Evolutionary conservation across 2,888 invertebrate species (phyloP).

Genomic region (Pyrochroa serraticornis): DNA sequence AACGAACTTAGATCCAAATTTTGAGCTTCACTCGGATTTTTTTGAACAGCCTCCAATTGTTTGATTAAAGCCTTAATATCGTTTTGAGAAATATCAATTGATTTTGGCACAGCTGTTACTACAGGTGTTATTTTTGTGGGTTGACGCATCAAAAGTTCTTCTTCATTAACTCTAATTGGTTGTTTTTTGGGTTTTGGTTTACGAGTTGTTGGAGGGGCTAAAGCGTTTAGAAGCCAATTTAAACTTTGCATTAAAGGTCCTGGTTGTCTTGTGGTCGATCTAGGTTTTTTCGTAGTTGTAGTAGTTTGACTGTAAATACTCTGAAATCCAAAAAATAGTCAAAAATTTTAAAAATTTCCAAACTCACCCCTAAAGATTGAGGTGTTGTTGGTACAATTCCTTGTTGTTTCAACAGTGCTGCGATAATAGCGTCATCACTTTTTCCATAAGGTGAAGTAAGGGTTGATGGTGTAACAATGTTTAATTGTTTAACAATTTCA

Average conservation of each 20-base stretch:
- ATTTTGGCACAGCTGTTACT: constrained; percentile 44
- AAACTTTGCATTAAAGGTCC: constrained; percentile 54
- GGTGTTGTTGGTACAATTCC: constrained; percentile 77
- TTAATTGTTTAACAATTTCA: constrained; percentile 52
- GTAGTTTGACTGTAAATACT: constrained; percentile 35
- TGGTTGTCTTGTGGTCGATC: constrained; percentile 49
- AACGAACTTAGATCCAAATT: constrained; percentile 48
- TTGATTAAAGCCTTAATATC: constrained; percentile 49
- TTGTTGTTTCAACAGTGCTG: constrained; percentile 72
- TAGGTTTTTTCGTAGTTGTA: constrained; percentile 39
- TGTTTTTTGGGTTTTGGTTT: constrained; percentile 37
- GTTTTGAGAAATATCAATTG: constrained; percentile 40
- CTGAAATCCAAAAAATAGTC: not conserved
- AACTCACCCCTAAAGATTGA: constrained; percentile 47
- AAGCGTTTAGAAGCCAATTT: constrained; percentile 54
- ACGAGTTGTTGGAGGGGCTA: constrained; percentile 45
- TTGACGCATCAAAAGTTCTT: constrained; percentile 48
- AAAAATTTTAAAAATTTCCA: not conserved
- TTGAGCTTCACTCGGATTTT: constrained; percentile 49
- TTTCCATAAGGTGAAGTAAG: constrained; percentile 58
- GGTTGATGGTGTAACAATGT: constrained; percentile 41
- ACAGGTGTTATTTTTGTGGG: constrained; percentile 53
- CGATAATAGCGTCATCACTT: constrained; percentile 72
- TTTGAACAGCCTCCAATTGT: constrained; percentile 52
- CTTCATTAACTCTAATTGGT: constrained; percentile 31